A percentile compares a stretch with the other conserved stretches of the same genome.
phyloP scores from a whole-genome alignment of 2,888 invertebrate species.

The Tuta absoluta region DNA sequence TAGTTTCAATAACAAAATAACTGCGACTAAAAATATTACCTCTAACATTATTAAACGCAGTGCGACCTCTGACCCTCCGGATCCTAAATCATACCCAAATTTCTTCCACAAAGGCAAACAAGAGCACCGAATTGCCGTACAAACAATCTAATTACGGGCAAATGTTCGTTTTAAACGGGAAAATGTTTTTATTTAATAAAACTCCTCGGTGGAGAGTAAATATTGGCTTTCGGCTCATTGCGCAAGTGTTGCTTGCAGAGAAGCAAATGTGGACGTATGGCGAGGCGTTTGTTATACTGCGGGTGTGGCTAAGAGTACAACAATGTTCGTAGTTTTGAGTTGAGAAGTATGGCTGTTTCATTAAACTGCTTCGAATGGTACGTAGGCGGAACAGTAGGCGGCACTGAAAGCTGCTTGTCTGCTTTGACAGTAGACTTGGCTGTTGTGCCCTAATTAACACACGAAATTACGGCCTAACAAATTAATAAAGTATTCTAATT shows the following conservation, averaged over 20 bases:
- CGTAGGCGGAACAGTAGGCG: too few relatives aligned
- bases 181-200: slow-evolving; percentile 21
- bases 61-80: background rate
- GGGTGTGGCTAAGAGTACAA: too few relatives aligned
- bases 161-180: slow-evolving; percentile 17
- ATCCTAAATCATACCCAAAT: background rate
- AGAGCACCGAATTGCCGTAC: background rate
- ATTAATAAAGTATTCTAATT: too few relatives aligned
- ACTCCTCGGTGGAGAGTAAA: slow-evolving; percentile 18
- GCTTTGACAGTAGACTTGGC: too few relatives aligned
- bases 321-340: too few relatives aligned
- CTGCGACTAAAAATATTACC: too few relatives aligned
- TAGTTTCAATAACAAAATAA: too few relatives aligned
- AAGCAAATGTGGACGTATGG: background rate
- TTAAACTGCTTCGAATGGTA: too few relatives aligned
- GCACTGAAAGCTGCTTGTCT: too few relatives aligned
- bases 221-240: slow-evolving; percentile 21
- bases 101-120: background rate
- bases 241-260: background rate
- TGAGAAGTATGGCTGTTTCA: too few relatives aligned
- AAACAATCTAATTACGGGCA: slow-evolving; percentile 16
- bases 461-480: too few relatives aligned
- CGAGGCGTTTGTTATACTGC: background rate
- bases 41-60: background rate
- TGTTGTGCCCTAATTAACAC: too few relatives aligned